phyloP scores from a whole-genome alignment of 2,113 vertebrate species.

The Rhinichthys klamathensis region DNA sequence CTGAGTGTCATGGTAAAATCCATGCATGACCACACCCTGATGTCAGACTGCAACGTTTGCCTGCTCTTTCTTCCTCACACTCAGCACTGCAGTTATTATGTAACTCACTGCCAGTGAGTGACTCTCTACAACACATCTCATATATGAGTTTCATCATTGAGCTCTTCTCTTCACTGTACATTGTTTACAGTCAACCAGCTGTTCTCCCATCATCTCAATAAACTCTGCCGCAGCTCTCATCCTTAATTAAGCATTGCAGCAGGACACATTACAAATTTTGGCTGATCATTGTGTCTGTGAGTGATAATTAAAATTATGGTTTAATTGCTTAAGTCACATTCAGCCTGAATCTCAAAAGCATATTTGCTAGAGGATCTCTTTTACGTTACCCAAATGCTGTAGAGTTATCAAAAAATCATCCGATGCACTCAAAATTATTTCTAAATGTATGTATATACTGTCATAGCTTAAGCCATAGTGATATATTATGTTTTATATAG shows the following conservation, averaged over 20 bases:
- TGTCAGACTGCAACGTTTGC: neutral
- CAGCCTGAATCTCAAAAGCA: neutral
- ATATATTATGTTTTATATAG: neutral
- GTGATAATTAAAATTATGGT: neutral
- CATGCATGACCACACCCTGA: slow-evolving; percentile 20
- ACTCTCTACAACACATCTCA: neutral
- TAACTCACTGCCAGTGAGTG: neutral
- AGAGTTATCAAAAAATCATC: neutral
- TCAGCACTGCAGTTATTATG: slow-evolving; percentile 29
- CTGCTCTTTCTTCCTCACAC: neutral
- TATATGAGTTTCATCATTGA: slow-evolving; percentile 3
- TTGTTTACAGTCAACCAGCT: neutral
- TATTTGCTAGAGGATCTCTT: neutral
- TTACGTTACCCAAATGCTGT: neutral
- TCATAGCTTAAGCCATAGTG: neutral
- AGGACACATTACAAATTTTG: neutral
- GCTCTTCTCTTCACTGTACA: neutral
- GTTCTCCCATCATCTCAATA: neutral
- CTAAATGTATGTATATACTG: neutral
- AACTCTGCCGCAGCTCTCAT: neutral
- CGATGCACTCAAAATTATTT: neutral
- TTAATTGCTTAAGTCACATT: neutral
- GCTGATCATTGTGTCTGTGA: neutral
- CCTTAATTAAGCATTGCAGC: neutral
- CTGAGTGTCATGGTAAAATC: neutral